Conservation (phyloP, 2,797 vertebrate genomes). For the Enteromius radiatus region DNA sequence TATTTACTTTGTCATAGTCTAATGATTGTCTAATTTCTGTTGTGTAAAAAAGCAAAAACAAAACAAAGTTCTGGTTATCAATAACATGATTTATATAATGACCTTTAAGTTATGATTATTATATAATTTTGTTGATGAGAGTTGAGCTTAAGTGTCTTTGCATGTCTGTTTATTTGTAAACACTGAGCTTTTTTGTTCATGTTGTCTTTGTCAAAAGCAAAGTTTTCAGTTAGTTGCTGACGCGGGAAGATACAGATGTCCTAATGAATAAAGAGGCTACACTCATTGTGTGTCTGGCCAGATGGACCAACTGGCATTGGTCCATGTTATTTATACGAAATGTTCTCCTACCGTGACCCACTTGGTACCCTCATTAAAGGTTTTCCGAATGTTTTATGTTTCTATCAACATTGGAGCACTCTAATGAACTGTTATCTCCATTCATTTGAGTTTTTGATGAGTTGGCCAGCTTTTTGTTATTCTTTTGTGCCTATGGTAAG, state of each 20-base stretch:
- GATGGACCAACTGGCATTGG: constrained; percentile 35
- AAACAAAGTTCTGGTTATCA: neutral
- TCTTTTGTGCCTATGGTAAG: neutral
- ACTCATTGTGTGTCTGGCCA: constrained; percentile 36
- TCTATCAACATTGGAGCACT: neutral
- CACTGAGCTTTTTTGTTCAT: neutral
- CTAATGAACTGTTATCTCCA: constrained; percentile 24
- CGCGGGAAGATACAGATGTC: constrained; percentile 16
- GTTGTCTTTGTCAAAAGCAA: neutral
- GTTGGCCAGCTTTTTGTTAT: constrained; percentile 18
- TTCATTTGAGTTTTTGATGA: constrained; percentile 21
- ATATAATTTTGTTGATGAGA: neutral
- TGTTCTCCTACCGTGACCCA: constrained; percentile 27
- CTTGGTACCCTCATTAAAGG: constrained; percentile 39
- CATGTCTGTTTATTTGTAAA: neutral
- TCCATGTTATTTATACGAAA: constrained; percentile 27
- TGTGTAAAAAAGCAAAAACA: neutral
- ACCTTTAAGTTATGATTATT: neutral
- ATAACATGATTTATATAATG: neutral
- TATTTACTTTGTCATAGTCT: neutral
- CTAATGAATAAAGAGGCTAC: constrained; percentile 16
- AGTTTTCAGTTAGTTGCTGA: constrained; percentile 14
- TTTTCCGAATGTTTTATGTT: constrained; percentile 5
- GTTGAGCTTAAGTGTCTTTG: neutral
- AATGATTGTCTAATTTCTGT: neutral